Conservation (phyloP, 1,140 invertebrate genomes). For the Penaeus indicus region DNA sequence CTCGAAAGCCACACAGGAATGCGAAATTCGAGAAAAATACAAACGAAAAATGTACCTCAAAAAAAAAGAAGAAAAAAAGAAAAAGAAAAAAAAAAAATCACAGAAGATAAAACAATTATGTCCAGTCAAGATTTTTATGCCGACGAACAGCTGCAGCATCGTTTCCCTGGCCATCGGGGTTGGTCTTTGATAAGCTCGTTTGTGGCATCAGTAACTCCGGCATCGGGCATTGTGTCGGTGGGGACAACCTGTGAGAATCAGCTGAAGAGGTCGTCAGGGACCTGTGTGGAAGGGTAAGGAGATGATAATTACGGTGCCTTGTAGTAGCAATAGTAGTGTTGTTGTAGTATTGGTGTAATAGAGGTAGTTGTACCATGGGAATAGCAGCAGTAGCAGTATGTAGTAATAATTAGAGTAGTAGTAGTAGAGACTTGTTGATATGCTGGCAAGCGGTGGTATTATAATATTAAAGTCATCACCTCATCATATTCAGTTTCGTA, state of each 20-base stretch:
- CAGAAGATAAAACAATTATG: slow-evolving; percentile 5
- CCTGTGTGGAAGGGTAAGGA: slow-evolving; percentile 74
- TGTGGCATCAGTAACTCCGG: slow-evolving; percentile 6
- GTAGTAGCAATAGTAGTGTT: no score
- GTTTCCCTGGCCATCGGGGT: slow-evolving; percentile 17
- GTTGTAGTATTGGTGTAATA: no score
- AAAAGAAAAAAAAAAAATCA: not conserved
- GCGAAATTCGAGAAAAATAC: no score
- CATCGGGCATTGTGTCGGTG: slow-evolving; percentile 72
- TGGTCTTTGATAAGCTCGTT: not conserved
- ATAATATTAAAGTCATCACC: no score
- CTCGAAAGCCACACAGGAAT: no score
- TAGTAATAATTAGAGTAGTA: no score
- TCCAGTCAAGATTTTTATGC: slow-evolving; percentile 4
- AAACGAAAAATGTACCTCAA: not conserved
- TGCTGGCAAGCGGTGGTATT: no score
- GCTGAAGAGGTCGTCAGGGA: slow-evolving; percentile 87
- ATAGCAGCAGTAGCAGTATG: no score
- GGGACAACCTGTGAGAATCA: slow-evolving; percentile 92
- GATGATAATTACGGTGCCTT: no score
- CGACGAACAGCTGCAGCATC: slow-evolving; percentile 12
- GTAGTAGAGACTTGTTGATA: no score
- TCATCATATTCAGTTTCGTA: no score
- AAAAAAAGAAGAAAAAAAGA: not conserved
- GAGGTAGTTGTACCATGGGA: no score